Base-by-base conservation (phyloP, 2,888 invertebrate genomes). In the Psylliodes chrysocephalus region DNA sequence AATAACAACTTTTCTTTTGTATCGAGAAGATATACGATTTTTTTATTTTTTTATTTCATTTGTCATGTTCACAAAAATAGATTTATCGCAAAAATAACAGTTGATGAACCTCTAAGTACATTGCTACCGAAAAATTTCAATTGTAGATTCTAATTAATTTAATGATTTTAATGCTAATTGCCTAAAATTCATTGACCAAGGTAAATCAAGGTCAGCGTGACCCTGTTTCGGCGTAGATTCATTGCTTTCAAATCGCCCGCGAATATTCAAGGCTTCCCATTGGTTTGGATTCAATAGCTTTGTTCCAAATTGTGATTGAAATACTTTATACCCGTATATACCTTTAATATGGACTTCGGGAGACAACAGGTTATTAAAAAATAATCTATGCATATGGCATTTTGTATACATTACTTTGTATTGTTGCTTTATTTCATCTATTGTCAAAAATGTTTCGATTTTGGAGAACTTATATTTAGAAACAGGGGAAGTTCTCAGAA, bases 181-280 rank as follows among this genome's bases (percentile, higher is more conserved):
- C 55, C 55, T 40, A 55, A 55, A 54, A 30, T 56, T 56, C 56
- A 53, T 46, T 38, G 53, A 60, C 40, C 49, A 60, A 52, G 51
- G 49, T 33, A 44, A 17, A 52, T 18, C 52, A 60, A 60, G 60
- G 60, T 60, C 60, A 40, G 7, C 28, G 15, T 22, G 44, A 52
- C 60, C 44, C 53, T 52, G 60, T 35, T 44, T 14, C 42, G 25
- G 25, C 60, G 30, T 17, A n/a, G 17, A n/a, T 17, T 59, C 38
- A 8, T 49, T n/a, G 12, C 18, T 35, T 52, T 46, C 46, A 40
- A 54, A 60, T 53, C n/a, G 15, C 15, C 46, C 53, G 60, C 54
- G 25, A 54, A 38, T 54, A 47, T 25, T 40, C 47, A 38, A 46
- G 54, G 46, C 47, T 7, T 25, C 1, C 17, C 14, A 62, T 55